phyloP scores from a whole-genome alignment of 2,888 invertebrate species.

The Lacanobia oleracea region DNA sequence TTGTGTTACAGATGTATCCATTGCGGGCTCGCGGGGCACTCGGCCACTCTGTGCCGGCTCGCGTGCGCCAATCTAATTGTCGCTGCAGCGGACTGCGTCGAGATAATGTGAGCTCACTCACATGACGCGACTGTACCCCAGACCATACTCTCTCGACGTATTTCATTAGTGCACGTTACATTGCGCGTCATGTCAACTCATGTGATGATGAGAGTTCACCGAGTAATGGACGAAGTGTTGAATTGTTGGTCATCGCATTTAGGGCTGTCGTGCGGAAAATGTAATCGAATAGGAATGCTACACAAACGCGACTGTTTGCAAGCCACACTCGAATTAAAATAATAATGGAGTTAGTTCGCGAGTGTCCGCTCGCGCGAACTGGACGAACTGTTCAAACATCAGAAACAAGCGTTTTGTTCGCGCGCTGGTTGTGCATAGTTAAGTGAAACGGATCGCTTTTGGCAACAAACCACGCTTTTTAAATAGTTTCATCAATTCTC shows the following conservation, averaged over 20 bases:
- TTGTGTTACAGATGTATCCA: slow-evolving; percentile 42
- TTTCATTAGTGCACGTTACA: slow-evolving; percentile 22
- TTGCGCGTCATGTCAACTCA: slow-evolving; percentile 5
- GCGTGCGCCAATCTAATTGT: slow-evolving; percentile 34
- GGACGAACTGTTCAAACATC: slow-evolving; percentile 38
- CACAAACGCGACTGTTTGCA: slow-evolving; percentile 32
- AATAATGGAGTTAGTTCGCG: slow-evolving; percentile 48
- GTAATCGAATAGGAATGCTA: slow-evolving; percentile 41
- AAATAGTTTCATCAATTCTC: slow-evolving; percentile 1
- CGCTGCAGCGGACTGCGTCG: not conserved
- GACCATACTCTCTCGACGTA: not conserved
- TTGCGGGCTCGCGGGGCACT: slow-evolving; percentile 7
- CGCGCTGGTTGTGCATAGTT: slow-evolving; percentile 34
- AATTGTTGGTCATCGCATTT: not conserved
- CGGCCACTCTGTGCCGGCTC: slow-evolving; percentile 15
- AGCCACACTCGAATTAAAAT: slow-evolving; percentile 50
- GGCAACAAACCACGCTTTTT: slow-evolving; percentile 16
- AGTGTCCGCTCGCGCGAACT: slow-evolving; percentile 16
- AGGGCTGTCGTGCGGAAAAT: slow-evolving; percentile 18
- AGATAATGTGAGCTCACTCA: not conserved
- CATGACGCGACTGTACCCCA: slow-evolving; percentile 6
- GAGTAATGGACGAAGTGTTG: slow-evolving; percentile 26
- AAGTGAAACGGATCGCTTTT: slow-evolving; percentile 25
- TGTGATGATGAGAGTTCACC: not conserved
- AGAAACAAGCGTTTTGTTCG: slow-evolving; percentile 34